Evolutionary conservation across 2,888 invertebrate species (phyloP).

Genomic region (Rhaphigaster nebulosa): DNA sequence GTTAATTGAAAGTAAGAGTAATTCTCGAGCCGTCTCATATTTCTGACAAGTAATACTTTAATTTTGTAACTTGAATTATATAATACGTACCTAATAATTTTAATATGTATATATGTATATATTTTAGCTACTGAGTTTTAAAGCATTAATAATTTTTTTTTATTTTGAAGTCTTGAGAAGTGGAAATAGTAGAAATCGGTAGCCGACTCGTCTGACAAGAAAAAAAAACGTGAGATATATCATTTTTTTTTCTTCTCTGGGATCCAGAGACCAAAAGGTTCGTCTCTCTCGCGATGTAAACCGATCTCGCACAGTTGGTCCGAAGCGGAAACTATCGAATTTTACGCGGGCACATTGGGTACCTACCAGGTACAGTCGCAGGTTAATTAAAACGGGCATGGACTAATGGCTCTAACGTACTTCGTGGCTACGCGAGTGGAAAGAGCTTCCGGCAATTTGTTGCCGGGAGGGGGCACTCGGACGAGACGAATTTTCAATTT

Average conservation of each 20-base stretch:
- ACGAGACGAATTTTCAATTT: constrained; percentile 41
- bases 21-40: background rate
- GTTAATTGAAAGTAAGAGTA: constrained; percentile 27
- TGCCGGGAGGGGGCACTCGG: background rate
- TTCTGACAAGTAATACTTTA: background rate
- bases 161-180: background rate
- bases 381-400: constrained; percentile 33
- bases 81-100: background rate
- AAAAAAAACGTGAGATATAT: background rate
- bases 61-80: constrained; percentile 14
- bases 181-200: background rate
- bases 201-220: background rate
- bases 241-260: background rate
- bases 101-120: background rate
- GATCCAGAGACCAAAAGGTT: background rate
- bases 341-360: constrained; percentile 31
- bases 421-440: constrained; percentile 51
- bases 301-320: constrained; percentile 17
- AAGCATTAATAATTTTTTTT: background rate
- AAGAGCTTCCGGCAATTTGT: constrained; percentile 55
- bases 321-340: constrained; percentile 19
- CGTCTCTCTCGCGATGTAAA: constrained; percentile 9
- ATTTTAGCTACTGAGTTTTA: background rate
- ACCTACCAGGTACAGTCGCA: background rate
- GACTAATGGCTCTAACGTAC: constrained; percentile 57